Evolutionary conservation across 2,888 invertebrate genomes (phyloP), one percentile per base, ranked within the genome.

Genomic region (Zaprionus lineosus): DNA sequence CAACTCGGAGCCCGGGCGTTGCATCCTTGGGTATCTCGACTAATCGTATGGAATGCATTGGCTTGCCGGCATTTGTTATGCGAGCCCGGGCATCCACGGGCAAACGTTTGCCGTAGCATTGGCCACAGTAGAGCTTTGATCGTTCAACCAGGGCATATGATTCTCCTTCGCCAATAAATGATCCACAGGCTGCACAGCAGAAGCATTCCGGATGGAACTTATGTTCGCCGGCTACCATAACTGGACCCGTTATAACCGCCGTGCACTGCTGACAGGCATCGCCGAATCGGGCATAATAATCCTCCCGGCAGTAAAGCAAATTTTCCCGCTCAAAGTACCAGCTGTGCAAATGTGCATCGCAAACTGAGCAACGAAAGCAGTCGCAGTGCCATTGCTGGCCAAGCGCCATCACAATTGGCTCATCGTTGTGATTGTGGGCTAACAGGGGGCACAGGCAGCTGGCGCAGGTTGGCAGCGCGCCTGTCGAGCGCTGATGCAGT

Each of bases 171-270:
- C 97, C 98, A 78, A 98, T 95, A 88, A 95, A 96, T 2, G 93
- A 92, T 21, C 93, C 92, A 90, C 98, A 98, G 19, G 93, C 93
- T 39, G 92, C 92, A 89, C 98, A 98, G 84, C 95, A 94, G 91
- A 98, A 98, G 91, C 98, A 98, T 92, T 98, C 98, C 34, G 97
- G 97, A 91, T 98, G 98, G 91, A 97, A 98, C 89, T 96, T 96
- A 91, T 97, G 97, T 86, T 96, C 96, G 19, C 97, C 98, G 14
- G 97, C 97, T 63, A 97, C 94, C 97, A 98, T 97, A 68, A 97
- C 96, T 16, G 97, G 97, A 0, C 97, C 97, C 0, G 96, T 89
- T 36, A 90, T 90, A 1, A 90, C 86, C 34, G 87, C 74, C 56
- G 93, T 93, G 90, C 97, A 98, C 85, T 96, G 95, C 86, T 97